Evolutionary conservation across 37 sponge, comb jelly and placozoan genomes (phyloP).

Genomic region (Halichondria panicea): DNA sequence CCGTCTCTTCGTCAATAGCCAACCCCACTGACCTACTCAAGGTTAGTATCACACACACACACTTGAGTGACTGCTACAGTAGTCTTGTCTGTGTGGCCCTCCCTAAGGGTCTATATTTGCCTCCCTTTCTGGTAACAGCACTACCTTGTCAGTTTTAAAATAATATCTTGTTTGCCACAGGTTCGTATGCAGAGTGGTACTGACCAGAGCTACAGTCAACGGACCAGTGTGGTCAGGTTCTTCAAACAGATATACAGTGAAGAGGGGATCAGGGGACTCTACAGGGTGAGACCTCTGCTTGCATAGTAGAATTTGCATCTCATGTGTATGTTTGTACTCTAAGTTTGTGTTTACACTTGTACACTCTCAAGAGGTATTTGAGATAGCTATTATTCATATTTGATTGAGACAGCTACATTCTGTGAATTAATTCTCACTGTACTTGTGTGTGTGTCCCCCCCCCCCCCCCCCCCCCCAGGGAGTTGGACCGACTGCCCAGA

Average conservation of each 20-base stretch:
- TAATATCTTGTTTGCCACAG: slow-evolving; percentile 8
- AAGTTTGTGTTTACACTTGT: too few relatives aligned
- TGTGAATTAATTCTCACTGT: not conserved
- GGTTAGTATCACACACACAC: slow-evolving; percentile 35
- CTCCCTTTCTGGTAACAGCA: slow-evolving; percentile 16
- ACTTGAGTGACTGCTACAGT: not conserved
- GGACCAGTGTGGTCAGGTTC: slow-evolving; percentile 27
- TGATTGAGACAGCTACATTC: not conserved
- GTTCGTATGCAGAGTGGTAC: slow-evolving; percentile 89
- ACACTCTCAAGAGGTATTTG: not conserved
- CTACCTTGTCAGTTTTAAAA: not conserved
- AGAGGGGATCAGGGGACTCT: slow-evolving; percentile 87
- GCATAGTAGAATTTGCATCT: not conserved
- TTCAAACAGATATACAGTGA: slow-evolving; percentile 74
- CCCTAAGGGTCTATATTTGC: not conserved
- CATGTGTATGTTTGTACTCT: too few relatives aligned
- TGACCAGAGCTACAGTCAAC: not conserved
- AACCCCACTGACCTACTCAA: slow-evolving; percentile 94
- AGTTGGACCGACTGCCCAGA: slow-evolving; percentile 88
- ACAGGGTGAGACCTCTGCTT: slow-evolving; percentile 58
- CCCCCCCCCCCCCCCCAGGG: slow-evolving; percentile 50
- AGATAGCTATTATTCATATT: not conserved
- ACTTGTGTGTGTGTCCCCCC: not conserved
- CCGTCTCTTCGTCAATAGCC: slow-evolving; percentile 75
- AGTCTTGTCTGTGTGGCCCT: not conserved